A percentile compares a stretch with the other conserved stretches of the same genome.
These are phyloP conservation scores for Acleris cristana DNA, from an alignment of 2,888 invertebrate genomes.

Conservation along the genomic window DNA sequence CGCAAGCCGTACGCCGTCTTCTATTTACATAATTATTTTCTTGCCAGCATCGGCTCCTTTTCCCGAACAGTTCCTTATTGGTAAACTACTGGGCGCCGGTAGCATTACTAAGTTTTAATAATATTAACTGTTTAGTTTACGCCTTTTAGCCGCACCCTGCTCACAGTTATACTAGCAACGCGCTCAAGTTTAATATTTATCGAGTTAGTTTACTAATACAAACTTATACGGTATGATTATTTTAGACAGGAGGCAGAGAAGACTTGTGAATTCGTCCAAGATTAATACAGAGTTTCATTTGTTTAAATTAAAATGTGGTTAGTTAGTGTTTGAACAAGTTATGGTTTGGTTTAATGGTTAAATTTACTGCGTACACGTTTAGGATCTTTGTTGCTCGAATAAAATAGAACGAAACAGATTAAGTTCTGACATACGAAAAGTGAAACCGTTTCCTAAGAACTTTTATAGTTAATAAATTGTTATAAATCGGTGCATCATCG, in stretches of 20 bases:
- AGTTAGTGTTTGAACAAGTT: neutral
- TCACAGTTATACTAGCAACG: constrained; percentile 62
- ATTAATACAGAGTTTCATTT: constrained; percentile 64
- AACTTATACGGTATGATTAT: constrained; percentile 55
- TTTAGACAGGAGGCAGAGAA: constrained; percentile 53
- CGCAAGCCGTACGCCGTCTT: constrained; percentile 69
- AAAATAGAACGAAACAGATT: too few relatives aligned
- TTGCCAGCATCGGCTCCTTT: constrained; percentile 66
- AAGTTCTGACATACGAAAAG: too few relatives aligned
- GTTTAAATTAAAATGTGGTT: constrained; percentile 53
- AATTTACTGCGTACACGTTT: neutral
- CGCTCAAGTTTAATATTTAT: constrained; percentile 70
- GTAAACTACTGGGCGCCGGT: constrained; percentile 62
- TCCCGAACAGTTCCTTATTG: constrained; percentile 60
- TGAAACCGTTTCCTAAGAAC: too few relatives aligned
- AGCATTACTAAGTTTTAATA: constrained; percentile 77
- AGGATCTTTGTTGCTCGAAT: neutral
- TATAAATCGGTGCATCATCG: too few relatives aligned
- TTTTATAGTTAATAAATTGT: too few relatives aligned
- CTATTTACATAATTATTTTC: constrained; percentile 80
- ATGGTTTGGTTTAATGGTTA: neutral
- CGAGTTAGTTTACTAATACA: constrained; percentile 65
- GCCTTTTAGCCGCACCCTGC: constrained; percentile 70
- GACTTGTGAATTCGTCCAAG: constrained; percentile 52
- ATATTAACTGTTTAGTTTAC: constrained; percentile 77